Evolutionary conservation across 2,797 vertebrate genomes (phyloP), one percentile per base, ranked within the genome.

Genomic region (Gymnoscopelus braueri): DNA sequence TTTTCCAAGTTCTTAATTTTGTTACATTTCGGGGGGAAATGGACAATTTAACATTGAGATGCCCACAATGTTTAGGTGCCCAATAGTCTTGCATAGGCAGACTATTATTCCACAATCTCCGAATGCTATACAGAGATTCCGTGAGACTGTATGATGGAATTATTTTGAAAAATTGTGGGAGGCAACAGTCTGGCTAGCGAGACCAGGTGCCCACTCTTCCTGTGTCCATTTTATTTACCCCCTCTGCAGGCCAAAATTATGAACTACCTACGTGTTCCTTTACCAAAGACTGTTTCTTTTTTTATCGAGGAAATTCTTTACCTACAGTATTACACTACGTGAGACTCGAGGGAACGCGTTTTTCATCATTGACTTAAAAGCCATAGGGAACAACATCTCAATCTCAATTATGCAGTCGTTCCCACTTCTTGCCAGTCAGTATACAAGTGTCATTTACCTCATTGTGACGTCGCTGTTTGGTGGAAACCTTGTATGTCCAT

Each of bases 361-460:
- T 35, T 75, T 44, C 12, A 12, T 51, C 24, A 50, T 50, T 8
- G 35, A 11, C 59, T 80, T 55, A 60, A 87, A 35, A 91, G 85
- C 87, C 82, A 90, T 84, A 88, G 32, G 44, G 26, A 75, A 49
- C 69, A 75, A 54, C 39, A 47, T 75, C 57, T 74, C 60, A 63
- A 50, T 75, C 19, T 19, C 19, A 19, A 19, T 67, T 58, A 5
- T 9, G 12, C 5, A 66, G 23, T 57, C 14, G 54, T 69, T 74
- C 65, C 77, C 63, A 65, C 23, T 68, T 64, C 53, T 19, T 5
- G 32, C 5, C 32, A 35, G 75, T 13, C 26, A 49, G 57, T 67
- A 79, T 51, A 56, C 72, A 60, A 83, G 83, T 72, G 71, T 77
- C 66, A 69, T 75, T 88, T 88, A 89, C 86, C 85, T 88, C 88